These are phyloP conservation scores for Drosophila littoralis DNA, from an alignment of 1,140 invertebrate genomes.

Conservation along the genomic window DNA sequence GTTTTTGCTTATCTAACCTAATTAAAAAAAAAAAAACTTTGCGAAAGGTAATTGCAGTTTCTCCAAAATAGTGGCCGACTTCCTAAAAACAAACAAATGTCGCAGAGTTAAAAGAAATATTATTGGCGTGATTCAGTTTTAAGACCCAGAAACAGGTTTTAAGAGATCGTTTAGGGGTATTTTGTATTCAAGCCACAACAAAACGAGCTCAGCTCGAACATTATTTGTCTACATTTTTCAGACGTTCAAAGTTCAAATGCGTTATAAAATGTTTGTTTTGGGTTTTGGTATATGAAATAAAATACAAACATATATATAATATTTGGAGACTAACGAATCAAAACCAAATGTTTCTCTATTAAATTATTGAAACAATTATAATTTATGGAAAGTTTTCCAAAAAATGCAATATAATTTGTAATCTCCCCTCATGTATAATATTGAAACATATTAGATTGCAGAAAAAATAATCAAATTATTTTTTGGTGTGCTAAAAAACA, in stretches of 20 bases:
- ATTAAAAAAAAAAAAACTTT: too few species aligned
- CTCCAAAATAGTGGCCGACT: not conserved
- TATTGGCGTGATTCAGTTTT: constrained; percentile 3
- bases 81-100: not conserved
- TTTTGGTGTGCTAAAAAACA: too few species aligned
- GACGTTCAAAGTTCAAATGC: constrained; percentile 67
- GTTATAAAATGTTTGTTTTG: constrained; percentile 37
- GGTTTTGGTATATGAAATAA: not conserved
- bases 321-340: too few species aligned
- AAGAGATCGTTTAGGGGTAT: not conserved
- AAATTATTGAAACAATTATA: too few species aligned
- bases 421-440: too few species aligned
- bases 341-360: too few species aligned
- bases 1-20: too few species aligned
- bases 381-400: too few species aligned
- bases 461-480: too few species aligned
- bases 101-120: not conserved
- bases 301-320: not conserved
- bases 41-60: too few species aligned
- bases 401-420: too few species aligned
- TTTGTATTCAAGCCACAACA: not conserved
- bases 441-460: too few species aligned
- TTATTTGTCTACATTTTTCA: constrained; percentile 43
- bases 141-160: not conserved
- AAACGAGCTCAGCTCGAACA: constrained; percentile 15